Percentiles rank a stretch among this genome's conserved stretches.
These are phyloP conservation scores for Upupa epops DNA, from an alignment of 2,113 vertebrate species.

Conservation along the genomic window DNA sequence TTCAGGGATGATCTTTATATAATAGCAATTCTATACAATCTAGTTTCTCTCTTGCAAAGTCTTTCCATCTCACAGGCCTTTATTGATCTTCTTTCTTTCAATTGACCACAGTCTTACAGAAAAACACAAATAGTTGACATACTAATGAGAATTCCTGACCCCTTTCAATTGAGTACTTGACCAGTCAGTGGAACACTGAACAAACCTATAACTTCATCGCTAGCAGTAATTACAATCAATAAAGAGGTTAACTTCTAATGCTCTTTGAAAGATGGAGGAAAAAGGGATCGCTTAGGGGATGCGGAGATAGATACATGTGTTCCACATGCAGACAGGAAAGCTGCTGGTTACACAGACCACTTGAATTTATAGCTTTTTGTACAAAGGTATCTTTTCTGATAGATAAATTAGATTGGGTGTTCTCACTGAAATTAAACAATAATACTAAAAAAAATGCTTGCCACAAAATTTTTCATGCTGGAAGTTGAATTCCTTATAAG, in stretches of 20 bases:
- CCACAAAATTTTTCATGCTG: background rate
- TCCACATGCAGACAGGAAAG: background rate
- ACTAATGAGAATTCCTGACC: constrained; percentile 16
- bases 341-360: background rate
- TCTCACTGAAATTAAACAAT: background rate
- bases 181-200: background rate
- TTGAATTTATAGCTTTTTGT: background rate
- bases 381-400: background rate
- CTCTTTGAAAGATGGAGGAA: background rate
- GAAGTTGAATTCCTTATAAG: background rate
- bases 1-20: background rate
- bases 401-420: background rate
- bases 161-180: constrained; percentile 22
- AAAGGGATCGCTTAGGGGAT: background rate
- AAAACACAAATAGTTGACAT: background rate
- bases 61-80: background rate
- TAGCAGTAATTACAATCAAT: constrained; percentile 22
- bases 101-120: background rate
- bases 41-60: background rate
- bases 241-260: constrained; percentile 7
- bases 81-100: constrained; percentile 41
- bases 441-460: background rate
- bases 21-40: background rate
- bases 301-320: background rate
- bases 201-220: background rate